Base-by-base conservation (phyloP, 2,113 vertebrate genomes). In the Bothrops jararaca region DNA sequence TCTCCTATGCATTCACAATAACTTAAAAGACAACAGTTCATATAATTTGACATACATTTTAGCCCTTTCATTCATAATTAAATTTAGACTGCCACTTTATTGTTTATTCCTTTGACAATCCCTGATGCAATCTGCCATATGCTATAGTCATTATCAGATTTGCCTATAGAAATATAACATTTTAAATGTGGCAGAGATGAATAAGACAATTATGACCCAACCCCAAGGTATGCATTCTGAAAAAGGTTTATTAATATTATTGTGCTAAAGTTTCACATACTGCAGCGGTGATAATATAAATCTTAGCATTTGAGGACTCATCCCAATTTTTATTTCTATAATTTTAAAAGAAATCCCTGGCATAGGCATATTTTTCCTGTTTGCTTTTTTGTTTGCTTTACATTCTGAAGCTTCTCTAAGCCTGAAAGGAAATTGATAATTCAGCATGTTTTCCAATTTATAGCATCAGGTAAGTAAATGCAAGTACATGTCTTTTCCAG, bases 401-500 rank as follows among this genome's bases (percentile, higher is more conserved):
- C 50, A 92, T 90, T 85, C 69, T 95, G 50, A 3, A 56, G 42
- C 39, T 88, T 90, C 91, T 94, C 18, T 6, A 89, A 92, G 22
- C 24, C 26, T 86, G 56, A 87, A 87, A 88, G 39, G 74, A 80
- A 80, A 80, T 80, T 42, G 74, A 42, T 80, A 80, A 80, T 80
- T 80, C 74, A 80, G 74, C 34, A 42, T 80, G 74, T 42, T 80
- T 80, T 80, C 0, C 0, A 91, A 74, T 74, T 39, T 92, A 0
- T 50, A 94, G 54, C 86, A 69, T 42, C 93, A 74, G 2, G 0
- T 93, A 92, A 85, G 11, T 86, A 95, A 96, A 69, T 86, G 92
- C 12, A 5, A 86, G 45, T 92, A 64, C 8, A 42, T 92, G 53
- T 42, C 26, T 92, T 92, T 26, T 80, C 88, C 85, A 20, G 54